Evolutionary conservation across 2,888 invertebrate genomes (phyloP).

Genomic region (Dryococelus australis): DNA sequence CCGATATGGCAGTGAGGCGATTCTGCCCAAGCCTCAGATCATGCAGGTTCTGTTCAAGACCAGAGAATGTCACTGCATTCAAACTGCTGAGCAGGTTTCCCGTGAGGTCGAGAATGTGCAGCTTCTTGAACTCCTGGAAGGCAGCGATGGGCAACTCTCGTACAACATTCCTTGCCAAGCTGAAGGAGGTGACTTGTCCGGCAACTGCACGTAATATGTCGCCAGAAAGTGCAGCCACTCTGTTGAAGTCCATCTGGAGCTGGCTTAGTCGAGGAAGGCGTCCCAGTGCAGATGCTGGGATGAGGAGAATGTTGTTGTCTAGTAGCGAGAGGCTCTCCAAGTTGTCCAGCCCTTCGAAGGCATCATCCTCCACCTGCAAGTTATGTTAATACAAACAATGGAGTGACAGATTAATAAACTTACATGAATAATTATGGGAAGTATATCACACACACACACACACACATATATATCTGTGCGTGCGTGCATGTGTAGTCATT

Average conservation of each 20-base stretch:
- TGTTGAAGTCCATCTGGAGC: conserved; percentile 83
- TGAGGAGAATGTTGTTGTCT: conserved; percentile 86
- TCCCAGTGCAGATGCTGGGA: conserved; percentile 84
- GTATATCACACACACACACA: no score
- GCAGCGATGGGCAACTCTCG: conserved; percentile 83
- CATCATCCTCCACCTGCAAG: conserved; percentile 84
- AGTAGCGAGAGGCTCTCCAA: conserved; percentile 79
- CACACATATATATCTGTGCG: no score
- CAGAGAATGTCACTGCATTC: conserved; percentile 76
- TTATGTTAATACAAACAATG: neutral
- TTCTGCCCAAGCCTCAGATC: conserved; percentile 78
- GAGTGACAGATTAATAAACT: no score
- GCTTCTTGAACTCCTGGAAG: conserved; percentile 77
- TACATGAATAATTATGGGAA: no score
- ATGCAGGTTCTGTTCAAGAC: conserved; percentile 75
- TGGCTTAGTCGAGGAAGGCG: conserved; percentile 77
- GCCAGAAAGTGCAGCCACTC: conserved; percentile 83
- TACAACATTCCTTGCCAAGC: conserved; percentile 84
- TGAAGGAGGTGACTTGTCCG: conserved; percentile 69
- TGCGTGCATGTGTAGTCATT: no score
- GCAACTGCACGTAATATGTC: conserved; percentile 77
- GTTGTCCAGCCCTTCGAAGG: conserved; percentile 81
- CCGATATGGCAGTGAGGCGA: conserved; percentile 71
- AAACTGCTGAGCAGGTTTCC: conserved; percentile 79
- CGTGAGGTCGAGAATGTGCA: conserved; percentile 76